Evolutionary conservation across 2,888 invertebrate genomes (phyloP).

Genomic region (Drosophila quinaria): DNA sequence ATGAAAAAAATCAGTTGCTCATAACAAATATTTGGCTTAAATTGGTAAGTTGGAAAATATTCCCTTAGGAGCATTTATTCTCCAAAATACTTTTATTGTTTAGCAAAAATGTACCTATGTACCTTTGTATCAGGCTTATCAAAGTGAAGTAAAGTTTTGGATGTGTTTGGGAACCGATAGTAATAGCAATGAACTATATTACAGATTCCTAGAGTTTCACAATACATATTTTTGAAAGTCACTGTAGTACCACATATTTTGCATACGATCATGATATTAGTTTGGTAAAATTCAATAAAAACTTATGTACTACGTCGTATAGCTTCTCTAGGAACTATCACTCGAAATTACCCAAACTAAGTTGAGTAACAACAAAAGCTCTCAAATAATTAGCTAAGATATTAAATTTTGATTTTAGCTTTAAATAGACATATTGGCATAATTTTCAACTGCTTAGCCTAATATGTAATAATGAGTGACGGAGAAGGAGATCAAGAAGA

Average conservation of each 20-base stretch:
- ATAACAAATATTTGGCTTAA: constrained; percentile 98
- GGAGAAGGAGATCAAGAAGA: not conserved
- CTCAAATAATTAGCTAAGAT: not conserved
- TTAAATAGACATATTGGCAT: not conserved
- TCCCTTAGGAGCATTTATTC: not conserved
- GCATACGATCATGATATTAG: no score
- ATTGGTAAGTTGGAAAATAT: constrained; percentile 90
- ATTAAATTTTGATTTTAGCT: not conserved
- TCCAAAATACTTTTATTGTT: not conserved
- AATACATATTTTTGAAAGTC: no score
- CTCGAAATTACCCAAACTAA: not conserved
- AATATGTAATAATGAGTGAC: constrained; percentile 29
- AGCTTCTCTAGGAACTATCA: no score
- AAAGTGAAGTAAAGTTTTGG: no score
- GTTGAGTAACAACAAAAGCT: not conserved
- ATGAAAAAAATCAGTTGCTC: constrained; percentile 98
- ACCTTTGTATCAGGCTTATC: not conserved
- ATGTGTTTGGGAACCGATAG: no score
- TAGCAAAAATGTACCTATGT: not conserved
- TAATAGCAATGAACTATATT: no score
- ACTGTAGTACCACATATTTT: no score
- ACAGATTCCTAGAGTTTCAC: no score
- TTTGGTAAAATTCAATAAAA: no score
- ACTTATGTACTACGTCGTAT: no score
- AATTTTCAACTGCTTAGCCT: constrained; percentile 7